Conservation (phyloP, 2,888 invertebrate genomes). For the Lottia scabra region DNA sequence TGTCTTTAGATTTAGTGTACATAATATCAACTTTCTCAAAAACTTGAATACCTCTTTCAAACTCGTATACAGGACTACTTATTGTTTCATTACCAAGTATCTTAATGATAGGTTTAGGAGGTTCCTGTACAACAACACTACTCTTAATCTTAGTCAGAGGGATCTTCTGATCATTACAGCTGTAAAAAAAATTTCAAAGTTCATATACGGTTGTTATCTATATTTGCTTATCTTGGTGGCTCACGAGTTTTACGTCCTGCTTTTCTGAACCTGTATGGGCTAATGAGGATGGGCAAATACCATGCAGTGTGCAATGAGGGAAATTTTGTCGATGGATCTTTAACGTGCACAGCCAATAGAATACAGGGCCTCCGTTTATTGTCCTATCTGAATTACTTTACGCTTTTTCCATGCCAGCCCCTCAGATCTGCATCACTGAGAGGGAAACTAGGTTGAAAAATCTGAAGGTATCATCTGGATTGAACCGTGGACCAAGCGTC, state of each 20-base stretch:
- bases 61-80: conserved; percentile 87
- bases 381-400: neutral
- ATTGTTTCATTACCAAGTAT: conserved; percentile 84
- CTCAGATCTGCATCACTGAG: neutral
- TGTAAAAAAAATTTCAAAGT: too few species aligned
- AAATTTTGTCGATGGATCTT: too few species aligned
- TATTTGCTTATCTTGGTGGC: too few species aligned
- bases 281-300: too few species aligned
- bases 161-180: conserved; percentile 47
- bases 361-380: neutral
- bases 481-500: neutral
- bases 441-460: neutral
- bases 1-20: conserved; percentile 56
- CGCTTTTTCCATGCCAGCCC: neutral
- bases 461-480: neutral
- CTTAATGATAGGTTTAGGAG: conserved; percentile 86
- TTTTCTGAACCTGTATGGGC: neutral
- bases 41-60: conserved; percentile 87
- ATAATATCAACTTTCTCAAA: conserved; percentile 86
- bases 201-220: too few species aligned
- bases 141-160: conserved; percentile 75
- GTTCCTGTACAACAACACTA: conserved; percentile 88
- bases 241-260: too few species aligned
- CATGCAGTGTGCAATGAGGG: too few species aligned
- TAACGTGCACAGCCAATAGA: neutral